phyloP scores from a whole-genome alignment of 2,888 invertebrate genomes.

The Limnephilus auricula region DNA sequence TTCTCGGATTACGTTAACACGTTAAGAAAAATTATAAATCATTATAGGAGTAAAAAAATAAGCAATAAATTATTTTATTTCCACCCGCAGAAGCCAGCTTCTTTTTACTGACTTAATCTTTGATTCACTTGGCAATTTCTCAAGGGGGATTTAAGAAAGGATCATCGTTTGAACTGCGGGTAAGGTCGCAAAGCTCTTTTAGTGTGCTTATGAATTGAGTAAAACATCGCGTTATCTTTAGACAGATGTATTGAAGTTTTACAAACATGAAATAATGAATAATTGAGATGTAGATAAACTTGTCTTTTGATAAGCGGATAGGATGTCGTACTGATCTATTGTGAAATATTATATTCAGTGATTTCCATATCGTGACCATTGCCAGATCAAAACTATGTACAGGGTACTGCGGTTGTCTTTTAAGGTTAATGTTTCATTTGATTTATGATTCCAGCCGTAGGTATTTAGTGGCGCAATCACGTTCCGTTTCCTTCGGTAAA shows the following conservation, averaged over 20 bases:
- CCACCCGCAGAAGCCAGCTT: background rate
- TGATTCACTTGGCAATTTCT: background rate
- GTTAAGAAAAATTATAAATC: background rate
- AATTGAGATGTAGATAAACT: background rate
- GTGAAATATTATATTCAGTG: background rate
- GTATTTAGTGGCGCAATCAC: background rate
- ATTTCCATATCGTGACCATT: background rate
- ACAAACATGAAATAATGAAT: background rate
- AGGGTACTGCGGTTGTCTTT: background rate
- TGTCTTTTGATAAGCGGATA: too few species aligned
- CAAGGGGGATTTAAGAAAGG: conserved; percentile 9
- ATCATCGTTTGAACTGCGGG: conserved; percentile 65
- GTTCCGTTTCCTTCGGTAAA: background rate
- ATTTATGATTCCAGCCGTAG: background rate
- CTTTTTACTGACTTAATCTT: background rate
- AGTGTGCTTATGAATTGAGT: background rate
- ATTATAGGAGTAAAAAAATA: background rate
- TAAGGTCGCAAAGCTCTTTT: conserved; percentile 52
- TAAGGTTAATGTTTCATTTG: background rate
- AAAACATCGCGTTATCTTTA: background rate
- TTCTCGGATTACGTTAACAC: background rate
- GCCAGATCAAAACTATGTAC: background rate
- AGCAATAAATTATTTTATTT: background rate
- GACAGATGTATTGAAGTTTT: background rate
- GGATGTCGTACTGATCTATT: too few species aligned